Base-by-base conservation (phyloP, 92 coral and sea anemone genomes). In the Phymanthus crucifer region DNA sequence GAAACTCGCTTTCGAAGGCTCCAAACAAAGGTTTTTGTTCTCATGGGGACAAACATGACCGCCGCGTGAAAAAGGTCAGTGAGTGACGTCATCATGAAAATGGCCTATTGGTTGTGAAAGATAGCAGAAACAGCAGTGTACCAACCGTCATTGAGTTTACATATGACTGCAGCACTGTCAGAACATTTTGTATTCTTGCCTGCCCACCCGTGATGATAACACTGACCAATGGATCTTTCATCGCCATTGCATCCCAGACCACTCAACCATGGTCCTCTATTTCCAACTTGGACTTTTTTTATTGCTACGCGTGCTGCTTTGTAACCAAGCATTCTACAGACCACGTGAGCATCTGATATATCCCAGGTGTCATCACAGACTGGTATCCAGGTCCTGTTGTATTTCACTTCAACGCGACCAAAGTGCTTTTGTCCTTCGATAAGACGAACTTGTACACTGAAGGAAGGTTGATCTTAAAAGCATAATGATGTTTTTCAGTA, bases 281-380 rank as follows among this genome's bases (percentile, higher is more conserved):
- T 1, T 6, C 64, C 64, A 21, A 54, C 64, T 21, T 1, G 21
- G 27, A 54, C 2, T 29, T 29, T 24, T 24, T 21, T 21, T 1
- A 54, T 54, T 21, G 64, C 64, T 54, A 11, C 64, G n/a, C 21
- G 64, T 2, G 64, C 64, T 54, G 16, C 0, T 21, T 54, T 54
- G 64, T 21, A 54, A 54, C 64, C 64, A 21, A 54, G 64, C 64
- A 54, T 54, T 54, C 64, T 54, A 21, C 64, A 54, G 64, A 54
- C 11, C 64, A 54, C 64, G 29, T 54, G 64, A 54, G 64, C 64
- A 29, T 54, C 31, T n/a, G n/a, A n/a, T n/a, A n/a, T n/a, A n/a
- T n/a, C n/a, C n/a, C n/a, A n/a, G n/a, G n/a, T n/a, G n/a, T 54
- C 64, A 54, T 21, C 64, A 54, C 64, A 54, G 29, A 54, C 64